Percentiles rank a stretch among this genome's conserved stretches.
Conservation (phyloP, 2,888 invertebrate genomes). For the Drosophila birchii region DNA sequence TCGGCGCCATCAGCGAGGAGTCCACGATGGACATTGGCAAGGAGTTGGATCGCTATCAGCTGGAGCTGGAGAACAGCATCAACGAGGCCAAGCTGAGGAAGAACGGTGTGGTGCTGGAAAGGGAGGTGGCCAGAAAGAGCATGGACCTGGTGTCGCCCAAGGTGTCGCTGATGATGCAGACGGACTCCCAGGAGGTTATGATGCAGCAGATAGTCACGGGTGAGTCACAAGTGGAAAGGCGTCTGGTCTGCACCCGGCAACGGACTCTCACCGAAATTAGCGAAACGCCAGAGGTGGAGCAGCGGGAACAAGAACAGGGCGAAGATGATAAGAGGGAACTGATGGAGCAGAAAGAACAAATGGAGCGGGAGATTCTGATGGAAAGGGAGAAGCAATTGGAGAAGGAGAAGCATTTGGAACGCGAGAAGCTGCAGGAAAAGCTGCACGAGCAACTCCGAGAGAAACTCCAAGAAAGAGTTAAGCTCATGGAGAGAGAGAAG, state of each 20-base stretch:
- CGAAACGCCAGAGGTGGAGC: constrained; percentile 57
- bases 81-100: constrained; percentile 84
- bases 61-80: constrained; percentile 85
- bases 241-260: constrained; percentile 56
- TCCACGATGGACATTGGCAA: constrained; percentile 83
- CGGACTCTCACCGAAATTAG: constrained; percentile 64
- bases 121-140: constrained; percentile 16
- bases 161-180: constrained; percentile 31
- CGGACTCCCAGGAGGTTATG: constrained; percentile 20
- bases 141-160: constrained; percentile 21
- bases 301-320: neutral
- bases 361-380: constrained; percentile 4
- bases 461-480: constrained; percentile 14
- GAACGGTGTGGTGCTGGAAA: constrained; percentile 41
- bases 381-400: constrained; percentile 22
- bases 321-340: constrained; percentile 1
- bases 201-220: constrained; percentile 23
- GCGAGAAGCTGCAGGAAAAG: constrained; percentile 11
- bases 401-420: constrained; percentile 3
- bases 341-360: neutral
- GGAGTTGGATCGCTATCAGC: constrained; percentile 84
- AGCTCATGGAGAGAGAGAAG: constrained; percentile 15
- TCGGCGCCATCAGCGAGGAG: constrained; percentile 83
- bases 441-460: constrained; percentile 14
- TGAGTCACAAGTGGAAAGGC: constrained; percentile 52